Conservation (phyloP, 2,797 vertebrate species). For the Spinibarbus caldwelli region DNA sequence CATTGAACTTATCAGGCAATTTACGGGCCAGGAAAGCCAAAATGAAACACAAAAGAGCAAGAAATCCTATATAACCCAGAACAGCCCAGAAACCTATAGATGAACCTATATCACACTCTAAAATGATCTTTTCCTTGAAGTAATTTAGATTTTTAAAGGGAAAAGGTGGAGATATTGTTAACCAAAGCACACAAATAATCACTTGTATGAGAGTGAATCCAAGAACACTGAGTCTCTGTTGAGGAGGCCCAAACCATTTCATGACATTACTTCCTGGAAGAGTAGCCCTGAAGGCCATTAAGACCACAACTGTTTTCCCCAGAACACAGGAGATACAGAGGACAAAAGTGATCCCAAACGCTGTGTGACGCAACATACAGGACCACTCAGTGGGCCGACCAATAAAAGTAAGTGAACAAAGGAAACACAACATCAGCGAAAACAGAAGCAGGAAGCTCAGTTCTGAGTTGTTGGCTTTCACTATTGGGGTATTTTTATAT, state of each 20-base stretch:
- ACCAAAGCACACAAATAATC: conserved; percentile 70
- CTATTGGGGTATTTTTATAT: conserved; percentile 68
- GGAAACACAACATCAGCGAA: conserved; percentile 63
- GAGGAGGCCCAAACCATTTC: conserved; percentile 66
- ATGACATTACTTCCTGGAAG: conserved; percentile 63
- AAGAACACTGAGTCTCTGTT: conserved; percentile 64
- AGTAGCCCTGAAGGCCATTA: conserved; percentile 65
- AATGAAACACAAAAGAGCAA: conserved; percentile 72
- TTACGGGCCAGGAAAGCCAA: conserved; percentile 73
- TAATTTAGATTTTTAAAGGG: conserved; percentile 66
- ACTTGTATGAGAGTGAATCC: conserved; percentile 66
- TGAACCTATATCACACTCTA: conserved; percentile 74
- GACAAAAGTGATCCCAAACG: conserved; percentile 65
- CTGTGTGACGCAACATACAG: conserved; percentile 65
- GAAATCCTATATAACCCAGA: conserved; percentile 73
- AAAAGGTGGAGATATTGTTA: conserved; percentile 69
- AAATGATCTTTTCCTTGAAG: conserved; percentile 71
- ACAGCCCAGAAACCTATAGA: conserved; percentile 73
- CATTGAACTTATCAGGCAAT: conserved; percentile 75
- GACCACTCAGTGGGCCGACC: conserved; percentile 63
- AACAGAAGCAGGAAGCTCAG: conserved; percentile 67
- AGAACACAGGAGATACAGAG: conserved; percentile 64
- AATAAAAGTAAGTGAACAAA: conserved; percentile 65
- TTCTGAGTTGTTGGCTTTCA: conserved; percentile 69
- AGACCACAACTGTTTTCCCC: conserved; percentile 65